Percentiles rank a stretch among this genome's conserved stretches.
Conservation (phyloP, 92 coral and sea anemone genomes). For the Phymanthus crucifer region DNA sequence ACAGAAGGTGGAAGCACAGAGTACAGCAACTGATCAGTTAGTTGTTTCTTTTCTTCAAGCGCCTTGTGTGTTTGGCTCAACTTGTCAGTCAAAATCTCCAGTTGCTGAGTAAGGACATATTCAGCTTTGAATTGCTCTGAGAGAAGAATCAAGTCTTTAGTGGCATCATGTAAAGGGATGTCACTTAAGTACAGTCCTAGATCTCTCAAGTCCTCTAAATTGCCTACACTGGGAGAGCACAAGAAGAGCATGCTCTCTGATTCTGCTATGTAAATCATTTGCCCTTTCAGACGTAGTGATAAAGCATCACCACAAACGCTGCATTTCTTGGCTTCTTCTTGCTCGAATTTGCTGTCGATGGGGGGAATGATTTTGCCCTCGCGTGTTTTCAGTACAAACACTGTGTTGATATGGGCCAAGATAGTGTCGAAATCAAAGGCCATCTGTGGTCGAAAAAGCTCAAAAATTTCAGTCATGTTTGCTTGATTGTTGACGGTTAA, state of each 20-base stretch:
- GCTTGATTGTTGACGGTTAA: constrained; percentile 38
- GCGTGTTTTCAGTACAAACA: constrained; percentile 76
- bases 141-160: constrained; percentile 78
- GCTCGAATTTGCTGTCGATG: neutral
- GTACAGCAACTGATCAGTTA: constrained; percentile 82
- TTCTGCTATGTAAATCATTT: constrained; percentile 78
- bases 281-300: constrained; percentile 69
- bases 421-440: constrained; percentile 59
- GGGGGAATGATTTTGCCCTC: constrained; percentile 48
- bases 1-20: constrained; percentile 88
- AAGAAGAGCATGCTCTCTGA: constrained; percentile 71
- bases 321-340: constrained; percentile 17
- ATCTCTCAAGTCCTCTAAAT: constrained; percentile 73
- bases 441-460: constrained; percentile 76
- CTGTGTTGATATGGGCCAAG: constrained; percentile 86
- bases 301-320: constrained; percentile 42
- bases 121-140: constrained; percentile 90
- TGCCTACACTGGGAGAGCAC: constrained; percentile 90
- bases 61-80: constrained; percentile 83
- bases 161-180: constrained; percentile 84
- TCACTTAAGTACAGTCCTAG: constrained; percentile 85
- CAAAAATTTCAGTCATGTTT: constrained; percentile 68
- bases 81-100: constrained; percentile 83
- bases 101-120: constrained; percentile 73
- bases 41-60: constrained; percentile 79